Conservation (phyloP, 2,888 invertebrate species). For the Apodemia duryi region DNA sequence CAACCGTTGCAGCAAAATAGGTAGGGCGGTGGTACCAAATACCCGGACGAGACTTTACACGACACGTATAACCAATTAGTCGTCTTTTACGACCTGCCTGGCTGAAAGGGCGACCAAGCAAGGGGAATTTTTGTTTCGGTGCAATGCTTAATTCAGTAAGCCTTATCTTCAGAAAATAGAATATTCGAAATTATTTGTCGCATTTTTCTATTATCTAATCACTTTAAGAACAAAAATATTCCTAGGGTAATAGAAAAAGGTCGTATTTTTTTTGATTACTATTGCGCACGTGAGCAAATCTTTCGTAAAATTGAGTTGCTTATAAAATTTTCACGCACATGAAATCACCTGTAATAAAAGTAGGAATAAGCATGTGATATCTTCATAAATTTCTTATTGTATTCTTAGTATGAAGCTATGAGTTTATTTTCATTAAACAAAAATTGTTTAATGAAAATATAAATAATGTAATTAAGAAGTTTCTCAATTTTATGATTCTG, state of each 20-base stretch:
- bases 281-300: neutral
- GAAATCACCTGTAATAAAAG: conserved; percentile 9
- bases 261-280: neutral
- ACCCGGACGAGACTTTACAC: too few species aligned
- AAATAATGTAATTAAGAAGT: neutral
- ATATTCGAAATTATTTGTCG: too few species aligned
- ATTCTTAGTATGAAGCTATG: neutral
- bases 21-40: too few species aligned
- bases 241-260: neutral
- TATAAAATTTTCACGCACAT: conserved; percentile 3
- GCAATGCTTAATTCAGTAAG: too few species aligned
- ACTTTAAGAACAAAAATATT: neutral
- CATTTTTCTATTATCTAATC: neutral
- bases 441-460: too few species aligned
- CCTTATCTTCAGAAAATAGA: too few species aligned
- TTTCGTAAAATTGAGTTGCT: conserved; percentile 1
- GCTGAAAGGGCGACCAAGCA: too few species aligned
- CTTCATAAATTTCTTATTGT: neutral
- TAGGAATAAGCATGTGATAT: neutral
- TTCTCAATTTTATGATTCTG: too few species aligned
- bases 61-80: too few species aligned
- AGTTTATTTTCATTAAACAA: neutral
- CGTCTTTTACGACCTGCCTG: too few species aligned
- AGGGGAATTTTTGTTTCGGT: too few species aligned
- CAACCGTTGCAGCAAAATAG: too few species aligned